Evolutionary conservation across 2,113 vertebrate species (phyloP).

Genomic region (Cacatua alba): DNA sequence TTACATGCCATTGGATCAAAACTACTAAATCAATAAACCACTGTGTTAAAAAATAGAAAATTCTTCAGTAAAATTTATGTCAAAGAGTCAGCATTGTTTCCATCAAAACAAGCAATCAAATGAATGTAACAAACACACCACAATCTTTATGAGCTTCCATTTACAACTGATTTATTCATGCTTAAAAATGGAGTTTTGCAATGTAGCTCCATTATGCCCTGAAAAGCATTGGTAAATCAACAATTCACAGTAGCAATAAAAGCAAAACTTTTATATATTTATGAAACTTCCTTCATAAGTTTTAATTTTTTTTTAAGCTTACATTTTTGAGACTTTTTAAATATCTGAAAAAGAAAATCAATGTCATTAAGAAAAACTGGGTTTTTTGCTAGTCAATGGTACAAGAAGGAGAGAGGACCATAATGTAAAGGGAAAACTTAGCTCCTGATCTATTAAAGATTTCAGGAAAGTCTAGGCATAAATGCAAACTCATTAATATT

Average conservation of each 20-base stretch:
- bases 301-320: background rate
- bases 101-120: slow-evolving; percentile 12
- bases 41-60: slow-evolving; percentile 8
- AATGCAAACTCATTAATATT: background rate
- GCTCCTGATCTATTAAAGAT: background rate
- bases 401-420: background rate
- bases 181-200: background rate
- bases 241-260: background rate
- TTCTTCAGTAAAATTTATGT: slow-evolving; percentile 13
- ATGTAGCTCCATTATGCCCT: background rate
- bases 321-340: background rate
- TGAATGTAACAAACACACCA: background rate
- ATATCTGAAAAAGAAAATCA: background rate
- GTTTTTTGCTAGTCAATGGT: background rate
- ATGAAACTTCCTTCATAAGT: background rate
- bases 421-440: background rate
- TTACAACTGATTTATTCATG: slow-evolving; percentile 33
- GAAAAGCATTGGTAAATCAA: background rate
- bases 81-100: background rate
- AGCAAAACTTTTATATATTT: background rate
- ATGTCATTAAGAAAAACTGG: background rate
- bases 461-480: background rate
- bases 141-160: slow-evolving; percentile 27
- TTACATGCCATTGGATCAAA: background rate
- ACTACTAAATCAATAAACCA: slow-evolving; percentile 25